Evolutionary conservation across 2,888 invertebrate genomes (phyloP).

Genomic region (Anarsia innoxiella): DNA sequence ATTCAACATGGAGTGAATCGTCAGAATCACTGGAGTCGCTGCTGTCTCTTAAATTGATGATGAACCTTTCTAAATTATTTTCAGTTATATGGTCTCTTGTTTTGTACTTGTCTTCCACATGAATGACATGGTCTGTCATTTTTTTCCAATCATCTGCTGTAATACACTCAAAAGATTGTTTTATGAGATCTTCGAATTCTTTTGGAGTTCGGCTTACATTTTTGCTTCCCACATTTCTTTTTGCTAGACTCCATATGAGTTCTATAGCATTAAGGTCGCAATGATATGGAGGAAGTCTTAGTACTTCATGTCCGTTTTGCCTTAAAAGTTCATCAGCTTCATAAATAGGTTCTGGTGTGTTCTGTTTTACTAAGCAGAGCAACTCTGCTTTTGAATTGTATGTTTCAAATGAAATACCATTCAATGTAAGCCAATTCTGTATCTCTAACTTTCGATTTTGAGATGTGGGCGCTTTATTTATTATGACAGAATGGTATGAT

Average conservation of each 20-base stretch:
- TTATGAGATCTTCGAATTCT: neutral
- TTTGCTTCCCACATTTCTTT: slow-evolving; percentile 1
- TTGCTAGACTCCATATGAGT: slow-evolving; percentile 3
- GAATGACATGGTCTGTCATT: slow-evolving; percentile 3
- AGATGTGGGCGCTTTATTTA: slow-evolving; percentile 4
- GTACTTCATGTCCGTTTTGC: slow-evolving; percentile 18
- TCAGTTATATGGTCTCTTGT: slow-evolving; percentile 7
- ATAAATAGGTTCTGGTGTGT: slow-evolving; percentile 13
- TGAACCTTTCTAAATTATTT: slow-evolving; percentile 5
- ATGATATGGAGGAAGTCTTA: slow-evolving; percentile 18
- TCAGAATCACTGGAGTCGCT: slow-evolving; percentile 5
- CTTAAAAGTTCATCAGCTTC: slow-evolving; percentile 14
- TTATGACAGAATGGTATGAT: slow-evolving; percentile 12
- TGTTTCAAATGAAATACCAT: slow-evolving; percentile 19
- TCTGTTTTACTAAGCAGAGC: slow-evolving; percentile 17
- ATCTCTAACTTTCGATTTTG: neutral
- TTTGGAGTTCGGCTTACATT: neutral
- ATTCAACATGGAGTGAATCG: too few relatives aligned
- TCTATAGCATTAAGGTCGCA: slow-evolving; percentile 15
- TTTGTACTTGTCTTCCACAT: slow-evolving; percentile 7
- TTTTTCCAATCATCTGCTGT: slow-evolving; percentile 3
- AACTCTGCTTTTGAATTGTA: slow-evolving; percentile 19
- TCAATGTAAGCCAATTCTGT: slow-evolving; percentile 8
- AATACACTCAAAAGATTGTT: neutral
- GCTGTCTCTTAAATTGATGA: slow-evolving; percentile 3